Evolutionary conservation across 53 echinoderm and acorn worm species (phyloP).

Genomic region (Arbacia lixula): DNA sequence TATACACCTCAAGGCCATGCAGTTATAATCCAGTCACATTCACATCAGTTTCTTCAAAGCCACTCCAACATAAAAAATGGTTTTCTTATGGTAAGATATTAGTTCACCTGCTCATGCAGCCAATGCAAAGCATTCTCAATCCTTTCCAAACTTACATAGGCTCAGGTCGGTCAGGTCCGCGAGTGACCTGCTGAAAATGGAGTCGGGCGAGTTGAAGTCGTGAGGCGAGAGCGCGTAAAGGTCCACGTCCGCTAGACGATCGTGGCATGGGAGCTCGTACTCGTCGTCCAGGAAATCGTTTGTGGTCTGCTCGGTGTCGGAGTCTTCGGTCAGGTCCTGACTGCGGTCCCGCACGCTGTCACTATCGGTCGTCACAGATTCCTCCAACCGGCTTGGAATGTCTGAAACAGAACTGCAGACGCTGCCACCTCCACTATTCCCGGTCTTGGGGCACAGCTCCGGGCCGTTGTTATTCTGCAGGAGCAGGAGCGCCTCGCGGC

Average conservation of each 20-base stretch:
- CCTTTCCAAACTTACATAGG: constrained; percentile 85
- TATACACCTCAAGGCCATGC: constrained; percentile 18
- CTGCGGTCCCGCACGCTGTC: constrained; percentile 55
- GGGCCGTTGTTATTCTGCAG: constrained; percentile 51
- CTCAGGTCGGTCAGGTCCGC: constrained; percentile 92
- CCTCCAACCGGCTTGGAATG: constrained; percentile 53
- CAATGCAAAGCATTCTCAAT: constrained; percentile 40
- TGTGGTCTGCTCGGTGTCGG: constrained; percentile 49
- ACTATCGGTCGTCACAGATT: constrained; percentile 39
- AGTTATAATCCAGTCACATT: constrained; percentile 8
- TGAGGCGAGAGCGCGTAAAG: constrained; percentile 92
- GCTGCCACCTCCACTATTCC: not conserved
- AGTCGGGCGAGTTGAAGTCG: constrained; percentile 93
- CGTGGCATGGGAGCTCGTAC: constrained; percentile 80
- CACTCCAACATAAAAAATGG: constrained; percentile 19
- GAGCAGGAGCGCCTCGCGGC: constrained; percentile 34
- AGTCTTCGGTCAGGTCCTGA: constrained; percentile 41
- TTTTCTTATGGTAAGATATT: not conserved
- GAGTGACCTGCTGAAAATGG: constrained; percentile 84
- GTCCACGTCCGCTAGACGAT: constrained; percentile 86
- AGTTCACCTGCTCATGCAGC: constrained; percentile 49
- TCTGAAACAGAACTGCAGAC: constrained; percentile 32
- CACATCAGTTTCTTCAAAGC: not conserved
- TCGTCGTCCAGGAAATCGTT: constrained; percentile 82
- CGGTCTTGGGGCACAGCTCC: not conserved